A percentile compares a stretch with the other conserved stretches of the same genome.
Conservation (phyloP, 2,797 vertebrate genomes). For the Oryzias sinensis region DNA sequence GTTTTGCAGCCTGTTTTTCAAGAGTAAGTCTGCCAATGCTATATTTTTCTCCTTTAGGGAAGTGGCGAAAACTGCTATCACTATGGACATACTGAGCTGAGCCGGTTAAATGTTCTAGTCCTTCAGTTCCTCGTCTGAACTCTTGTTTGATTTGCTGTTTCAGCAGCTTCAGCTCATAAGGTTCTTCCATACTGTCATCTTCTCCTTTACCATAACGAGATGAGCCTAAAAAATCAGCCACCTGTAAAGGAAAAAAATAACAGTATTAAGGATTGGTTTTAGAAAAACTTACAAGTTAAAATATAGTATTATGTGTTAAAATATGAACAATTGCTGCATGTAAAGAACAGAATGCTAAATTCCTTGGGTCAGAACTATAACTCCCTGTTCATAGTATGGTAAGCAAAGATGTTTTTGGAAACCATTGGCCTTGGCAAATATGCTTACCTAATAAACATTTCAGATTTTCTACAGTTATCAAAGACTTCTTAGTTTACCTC, state of each 20-base stretch:
- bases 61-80: constrained; percentile 91
- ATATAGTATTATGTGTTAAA: too few relatives aligned
- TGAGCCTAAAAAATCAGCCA: constrained; percentile 91
- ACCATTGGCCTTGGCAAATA: too few relatives aligned
- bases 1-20: constrained; percentile 98
- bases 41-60: constrained; percentile 97
- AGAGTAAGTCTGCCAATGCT: constrained; percentile 97
- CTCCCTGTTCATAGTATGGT: too few relatives aligned
- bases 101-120: constrained; percentile 89
- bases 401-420: too few relatives aligned
- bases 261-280: not conserved
- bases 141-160: constrained; percentile 99
- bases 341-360: too few relatives aligned
- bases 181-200: constrained; percentile 97
- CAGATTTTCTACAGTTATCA: too few relatives aligned
- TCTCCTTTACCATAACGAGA: constrained; percentile 92
- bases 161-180: constrained; percentile 95
- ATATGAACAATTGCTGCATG: not conserved
- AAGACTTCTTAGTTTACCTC: too few relatives aligned
- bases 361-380: too few relatives aligned
- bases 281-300: not conserved
- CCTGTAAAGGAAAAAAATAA: constrained; percentile 54
- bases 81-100: constrained; percentile 93
- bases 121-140: constrained; percentile 92
- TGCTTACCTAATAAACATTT: too few relatives aligned